Evolutionary conservation across 2,888 invertebrate species (phyloP).

Genomic region (Rhyacophila evoluta): DNA sequence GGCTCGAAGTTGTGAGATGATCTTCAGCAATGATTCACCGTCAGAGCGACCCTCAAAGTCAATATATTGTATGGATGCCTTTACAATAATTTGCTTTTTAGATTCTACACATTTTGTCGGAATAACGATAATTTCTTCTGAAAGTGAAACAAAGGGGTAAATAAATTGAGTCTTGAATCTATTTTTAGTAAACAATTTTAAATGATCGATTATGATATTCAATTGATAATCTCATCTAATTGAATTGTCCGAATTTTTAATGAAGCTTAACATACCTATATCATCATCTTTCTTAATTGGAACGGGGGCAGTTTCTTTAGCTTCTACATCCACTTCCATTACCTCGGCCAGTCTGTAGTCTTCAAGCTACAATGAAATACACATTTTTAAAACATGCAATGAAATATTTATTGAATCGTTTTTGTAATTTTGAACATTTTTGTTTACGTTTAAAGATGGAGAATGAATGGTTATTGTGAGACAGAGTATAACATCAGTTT

Average conservation of each 20-base stretch:
- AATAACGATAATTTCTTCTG: slow-evolving; percentile 72
- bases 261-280: slow-evolving; percentile 61
- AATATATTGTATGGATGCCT: slow-evolving; percentile 91
- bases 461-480: too few relatives aligned
- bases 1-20: slow-evolving; percentile 85
- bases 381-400: too few relatives aligned
- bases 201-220: too few relatives aligned
- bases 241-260: not conserved
- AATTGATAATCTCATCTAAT: too few relatives aligned
- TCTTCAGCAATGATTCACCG: slow-evolving; percentile 85
- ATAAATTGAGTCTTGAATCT: too few relatives aligned
- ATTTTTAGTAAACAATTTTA: too few relatives aligned
- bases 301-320: slow-evolving; percentile 73
- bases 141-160: slow-evolving; percentile 7
- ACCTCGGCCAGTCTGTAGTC: slow-evolving; percentile 89
- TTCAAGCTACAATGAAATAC: slow-evolving; percentile 75
- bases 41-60: slow-evolving; percentile 97
- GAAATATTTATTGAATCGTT: too few relatives aligned
- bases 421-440: too few relatives aligned
- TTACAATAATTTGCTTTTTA: slow-evolving; percentile 80
- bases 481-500: too few relatives aligned
- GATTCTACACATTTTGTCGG: slow-evolving; percentile 91
- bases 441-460: too few relatives aligned
- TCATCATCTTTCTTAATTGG: slow-evolving; percentile 75
- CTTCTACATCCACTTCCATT: slow-evolving; percentile 76